These are phyloP conservation scores for Hydrotaea cyrtoneurina DNA, from an alignment of 2,888 invertebrate genomes.

Conservation along the genomic window DNA sequence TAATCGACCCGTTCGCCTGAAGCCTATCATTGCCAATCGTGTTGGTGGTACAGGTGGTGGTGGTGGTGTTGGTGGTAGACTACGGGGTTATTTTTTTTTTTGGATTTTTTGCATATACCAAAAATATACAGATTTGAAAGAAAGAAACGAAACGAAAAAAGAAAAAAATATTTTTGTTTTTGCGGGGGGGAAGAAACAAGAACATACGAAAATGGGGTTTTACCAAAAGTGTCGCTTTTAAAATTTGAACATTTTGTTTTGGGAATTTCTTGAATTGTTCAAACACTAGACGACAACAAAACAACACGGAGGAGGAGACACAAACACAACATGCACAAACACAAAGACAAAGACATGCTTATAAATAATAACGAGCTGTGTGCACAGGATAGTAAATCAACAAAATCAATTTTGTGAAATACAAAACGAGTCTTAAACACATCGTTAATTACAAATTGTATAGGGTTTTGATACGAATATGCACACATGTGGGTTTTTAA, in stretches of 20 bases:
- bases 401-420: background rate
- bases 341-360: background rate
- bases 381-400: background rate
- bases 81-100: conserved; percentile 54
- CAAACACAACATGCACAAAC: background rate
- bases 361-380: background rate
- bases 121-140: too few species aligned
- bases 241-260: background rate
- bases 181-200: conserved; percentile 48
- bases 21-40: conserved; percentile 43
- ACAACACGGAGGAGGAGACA: background rate
- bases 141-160: background rate
- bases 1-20: conserved; percentile 41
- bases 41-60: conserved; percentile 44
- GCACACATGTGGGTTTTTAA: too few species aligned
- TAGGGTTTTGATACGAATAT: too few species aligned
- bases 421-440: background rate
- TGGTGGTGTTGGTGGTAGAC: conserved; percentile 59
- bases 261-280: background rate
- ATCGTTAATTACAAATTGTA: background rate
- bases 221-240: conserved; percentile 19
- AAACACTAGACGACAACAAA: background rate
- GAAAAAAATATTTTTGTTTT: background rate
- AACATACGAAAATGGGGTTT: conserved; percentile 40
- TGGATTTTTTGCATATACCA: background rate